A percentile compares a stretch with the other conserved stretches of the same genome.
Evolutionary conservation across 2,888 invertebrate genomes (phyloP).

Genomic region (Pollenia angustigena): DNA sequence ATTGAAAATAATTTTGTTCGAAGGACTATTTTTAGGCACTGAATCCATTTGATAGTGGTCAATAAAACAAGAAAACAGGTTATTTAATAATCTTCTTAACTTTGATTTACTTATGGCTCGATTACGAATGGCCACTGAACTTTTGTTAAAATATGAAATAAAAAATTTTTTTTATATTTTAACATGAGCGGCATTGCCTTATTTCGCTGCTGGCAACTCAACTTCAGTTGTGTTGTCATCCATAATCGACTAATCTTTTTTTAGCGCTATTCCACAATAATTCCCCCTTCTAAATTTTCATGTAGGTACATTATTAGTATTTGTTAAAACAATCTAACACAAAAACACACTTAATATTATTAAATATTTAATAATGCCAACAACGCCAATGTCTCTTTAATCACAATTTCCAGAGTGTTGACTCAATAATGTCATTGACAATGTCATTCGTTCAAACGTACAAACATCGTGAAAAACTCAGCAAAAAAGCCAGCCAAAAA

Average conservation of each 20-base stretch:
- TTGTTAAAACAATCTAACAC: conserved; percentile 23
- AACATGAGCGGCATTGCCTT: too few species aligned
- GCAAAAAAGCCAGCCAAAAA: neutral
- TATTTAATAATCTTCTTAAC: too few species aligned
- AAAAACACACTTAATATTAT: conserved; percentile 25
- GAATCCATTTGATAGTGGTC: too few species aligned
- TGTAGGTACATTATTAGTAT: neutral
- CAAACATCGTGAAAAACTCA: conserved; percentile 11
- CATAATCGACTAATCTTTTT: neutral
- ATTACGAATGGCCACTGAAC: too few species aligned
- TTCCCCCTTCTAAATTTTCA: neutral
- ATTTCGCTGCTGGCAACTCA: too few species aligned
- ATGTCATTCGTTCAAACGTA: conserved; percentile 69
- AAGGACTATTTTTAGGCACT: neutral
- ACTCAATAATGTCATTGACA: conserved; percentile 74
- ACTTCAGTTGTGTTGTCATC: too few species aligned
- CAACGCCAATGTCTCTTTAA: conserved; percentile 40
- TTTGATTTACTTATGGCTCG: too few species aligned
- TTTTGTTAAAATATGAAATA: too few species aligned
- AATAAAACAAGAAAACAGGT: too few species aligned
- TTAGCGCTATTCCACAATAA: neutral
- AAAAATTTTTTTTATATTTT: too few species aligned
- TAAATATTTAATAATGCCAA: conserved; percentile 51
- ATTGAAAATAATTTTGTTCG: neutral
- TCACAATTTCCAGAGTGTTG: conserved; percentile 57